phyloP scores from a whole-genome alignment of 2,888 invertebrate species.

The Ormyrus nitidulus region DNA sequence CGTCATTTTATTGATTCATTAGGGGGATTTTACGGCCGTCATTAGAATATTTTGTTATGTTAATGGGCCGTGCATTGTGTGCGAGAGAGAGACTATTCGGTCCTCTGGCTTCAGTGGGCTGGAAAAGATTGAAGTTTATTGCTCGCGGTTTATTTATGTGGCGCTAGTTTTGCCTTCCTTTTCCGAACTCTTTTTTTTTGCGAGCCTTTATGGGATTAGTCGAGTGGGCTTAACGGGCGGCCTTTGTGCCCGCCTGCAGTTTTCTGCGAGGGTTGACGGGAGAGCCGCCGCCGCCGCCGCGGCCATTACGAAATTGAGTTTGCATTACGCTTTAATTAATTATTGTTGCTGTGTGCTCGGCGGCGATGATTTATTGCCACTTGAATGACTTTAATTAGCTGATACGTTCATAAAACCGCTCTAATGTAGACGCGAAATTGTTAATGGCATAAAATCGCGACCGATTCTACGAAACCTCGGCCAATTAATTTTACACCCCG shows the following conservation, averaged over 20 bases:
- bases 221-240: no score
- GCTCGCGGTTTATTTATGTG: constrained; percentile 39
- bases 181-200: no score
- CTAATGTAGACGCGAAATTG: not conserved
- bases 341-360: no score
- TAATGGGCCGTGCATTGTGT: constrained; percentile 16
- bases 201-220: no score
- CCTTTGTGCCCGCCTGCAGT: not conserved
- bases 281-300: no score
- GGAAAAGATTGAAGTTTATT: constrained; percentile 33
- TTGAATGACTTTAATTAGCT: not conserved
- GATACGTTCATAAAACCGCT: not conserved
- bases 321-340: no score
- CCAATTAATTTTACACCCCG: no score
- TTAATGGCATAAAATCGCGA: no score
- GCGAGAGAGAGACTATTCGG: not conserved
- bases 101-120: no score
- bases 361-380: not conserved
- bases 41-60: constrained; percentile 35
- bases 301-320: no score
- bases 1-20: constrained; percentile 39
- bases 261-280: no score
- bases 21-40: constrained; percentile 15
- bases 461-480: no score
- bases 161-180: constrained; percentile 18